phyloP scores from a whole-genome alignment of 2,113 vertebrate species.

The Callaeas wilsoni region DNA sequence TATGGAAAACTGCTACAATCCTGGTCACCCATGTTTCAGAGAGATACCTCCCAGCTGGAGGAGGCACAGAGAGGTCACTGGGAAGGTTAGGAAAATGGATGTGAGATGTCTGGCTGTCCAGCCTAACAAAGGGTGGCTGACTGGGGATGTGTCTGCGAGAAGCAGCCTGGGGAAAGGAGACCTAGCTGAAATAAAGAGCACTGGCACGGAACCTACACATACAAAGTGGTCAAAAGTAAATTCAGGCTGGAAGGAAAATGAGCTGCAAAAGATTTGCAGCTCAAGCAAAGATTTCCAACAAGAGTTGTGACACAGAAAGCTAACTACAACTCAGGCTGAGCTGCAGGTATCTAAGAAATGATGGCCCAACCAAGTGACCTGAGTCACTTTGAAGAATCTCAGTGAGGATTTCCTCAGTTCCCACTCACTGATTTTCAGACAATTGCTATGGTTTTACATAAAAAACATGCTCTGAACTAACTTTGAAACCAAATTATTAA shows the following conservation, averaged over 20 bases:
- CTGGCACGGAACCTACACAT: background rate
- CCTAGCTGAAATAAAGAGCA: background rate
- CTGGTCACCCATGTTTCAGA: background rate
- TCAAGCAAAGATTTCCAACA: background rate
- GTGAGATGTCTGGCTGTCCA: background rate
- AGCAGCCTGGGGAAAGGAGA: background rate
- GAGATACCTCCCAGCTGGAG: constrained; percentile 28
- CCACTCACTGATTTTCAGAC: background rate
- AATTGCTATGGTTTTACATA: background rate
- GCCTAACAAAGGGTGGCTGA: background rate
- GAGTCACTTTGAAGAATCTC: background rate
- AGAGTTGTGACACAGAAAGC: background rate
- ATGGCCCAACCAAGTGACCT: background rate
- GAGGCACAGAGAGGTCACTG: background rate
- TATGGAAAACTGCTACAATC: constrained; percentile 40
- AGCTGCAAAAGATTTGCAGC: background rate
- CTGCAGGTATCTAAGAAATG: background rate
- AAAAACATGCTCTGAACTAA: background rate
- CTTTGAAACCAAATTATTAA: background rate
- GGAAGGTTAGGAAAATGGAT: constrained; percentile 33
- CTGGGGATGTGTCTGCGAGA: rapidly evolving
- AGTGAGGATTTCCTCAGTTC: background rate
- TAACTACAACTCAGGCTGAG: background rate
- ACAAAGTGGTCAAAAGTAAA: background rate
- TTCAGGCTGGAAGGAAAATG: background rate